These are phyloP conservation scores for Episyrphus balteatus DNA, from an alignment of 1,140 invertebrate genomes.

Conservation along the genomic window DNA sequence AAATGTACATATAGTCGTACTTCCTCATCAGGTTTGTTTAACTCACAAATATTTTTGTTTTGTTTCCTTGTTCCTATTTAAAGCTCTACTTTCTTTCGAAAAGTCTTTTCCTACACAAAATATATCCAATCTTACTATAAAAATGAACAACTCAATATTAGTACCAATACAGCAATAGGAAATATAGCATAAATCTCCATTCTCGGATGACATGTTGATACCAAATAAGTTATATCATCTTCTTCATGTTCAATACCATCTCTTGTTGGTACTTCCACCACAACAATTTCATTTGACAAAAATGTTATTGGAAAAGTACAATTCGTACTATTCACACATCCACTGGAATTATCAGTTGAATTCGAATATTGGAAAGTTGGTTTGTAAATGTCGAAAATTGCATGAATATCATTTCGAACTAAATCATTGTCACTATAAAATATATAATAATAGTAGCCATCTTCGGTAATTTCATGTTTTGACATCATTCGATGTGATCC, in stretches of 20 bases:
- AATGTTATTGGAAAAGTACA: conserved; percentile 59
- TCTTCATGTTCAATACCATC: conserved; percentile 65
- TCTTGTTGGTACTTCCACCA: conserved; percentile 67
- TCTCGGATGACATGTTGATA: conserved; percentile 63
- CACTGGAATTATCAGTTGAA: conserved; percentile 46
- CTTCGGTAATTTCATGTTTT: conserved; percentile 53
- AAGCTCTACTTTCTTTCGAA: no score
- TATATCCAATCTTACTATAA: conserved; percentile 35
- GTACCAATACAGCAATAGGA: conserved; percentile 58
- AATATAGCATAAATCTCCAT: conserved; percentile 67
- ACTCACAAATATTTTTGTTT: no score
- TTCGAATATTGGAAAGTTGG: conserved; percentile 68
- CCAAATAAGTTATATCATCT: conserved; percentile 54
- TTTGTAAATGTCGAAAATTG: conserved; percentile 72
- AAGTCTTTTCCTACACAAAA: background rate
- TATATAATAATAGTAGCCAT: conserved; percentile 78
- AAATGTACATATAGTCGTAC: no score
- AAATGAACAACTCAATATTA: conserved; percentile 67
- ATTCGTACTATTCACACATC: conserved; percentile 62
- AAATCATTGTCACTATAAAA: conserved; percentile 77
- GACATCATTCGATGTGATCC: conserved; percentile 49
- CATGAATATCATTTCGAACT: conserved; percentile 65
- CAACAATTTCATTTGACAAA: conserved; percentile 60
- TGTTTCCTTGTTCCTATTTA: no score
- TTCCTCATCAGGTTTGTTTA: no score